These are phyloP conservation scores for Achatina immaculata DNA, from an alignment of 1,140 invertebrate species.

Conservation along the genomic window DNA sequence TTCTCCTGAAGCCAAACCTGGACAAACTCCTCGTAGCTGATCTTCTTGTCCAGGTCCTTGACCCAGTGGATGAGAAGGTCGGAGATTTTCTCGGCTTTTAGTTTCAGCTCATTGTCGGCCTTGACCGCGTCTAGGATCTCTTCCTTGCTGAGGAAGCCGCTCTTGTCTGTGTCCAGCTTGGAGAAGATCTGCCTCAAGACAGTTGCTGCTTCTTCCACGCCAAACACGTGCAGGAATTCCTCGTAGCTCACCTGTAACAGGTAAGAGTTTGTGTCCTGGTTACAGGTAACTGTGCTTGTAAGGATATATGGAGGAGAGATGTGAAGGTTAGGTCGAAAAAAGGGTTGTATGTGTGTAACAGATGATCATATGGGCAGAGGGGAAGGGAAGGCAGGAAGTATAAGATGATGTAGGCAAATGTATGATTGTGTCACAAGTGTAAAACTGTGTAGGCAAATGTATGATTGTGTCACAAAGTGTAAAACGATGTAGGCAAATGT, in stretches of 20 bases:
- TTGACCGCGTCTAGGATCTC: slow-evolving; percentile 59
- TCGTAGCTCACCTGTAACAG: slow-evolving; percentile 57
- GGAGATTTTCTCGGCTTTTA: slow-evolving; percentile 55
- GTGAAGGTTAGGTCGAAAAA: too few relatives aligned
- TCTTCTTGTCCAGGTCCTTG: slow-evolving; percentile 51
- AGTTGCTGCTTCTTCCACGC: slow-evolving; percentile 44
- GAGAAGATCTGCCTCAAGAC: slow-evolving; percentile 55
- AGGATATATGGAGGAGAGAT: too few relatives aligned
- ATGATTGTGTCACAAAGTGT: too few relatives aligned
- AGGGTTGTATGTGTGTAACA: too few relatives aligned
- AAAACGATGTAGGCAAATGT: too few relatives aligned
- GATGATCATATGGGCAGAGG: too few relatives aligned
- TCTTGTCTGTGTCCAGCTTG: slow-evolving; percentile 57
- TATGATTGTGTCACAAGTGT: too few relatives aligned
- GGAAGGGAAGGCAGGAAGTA: too few relatives aligned
- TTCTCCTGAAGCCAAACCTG: slow-evolving; percentile 42
- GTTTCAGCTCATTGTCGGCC: slow-evolving; percentile 52
- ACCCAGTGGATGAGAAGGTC: slow-evolving; percentile 52
- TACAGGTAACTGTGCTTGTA: too few relatives aligned
- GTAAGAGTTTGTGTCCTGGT: too few relatives aligned
- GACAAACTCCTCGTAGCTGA: slow-evolving; percentile 61
- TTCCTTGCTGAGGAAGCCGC: slow-evolving; percentile 57
- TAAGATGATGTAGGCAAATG: too few relatives aligned
- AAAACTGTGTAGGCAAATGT: too few relatives aligned
- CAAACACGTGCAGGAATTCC: slow-evolving; percentile 58